A percentile compares a stretch with the other conserved stretches of the same genome.
Conservation (phyloP, 2,888 invertebrate species). For the Druceiella hillmani region DNA sequence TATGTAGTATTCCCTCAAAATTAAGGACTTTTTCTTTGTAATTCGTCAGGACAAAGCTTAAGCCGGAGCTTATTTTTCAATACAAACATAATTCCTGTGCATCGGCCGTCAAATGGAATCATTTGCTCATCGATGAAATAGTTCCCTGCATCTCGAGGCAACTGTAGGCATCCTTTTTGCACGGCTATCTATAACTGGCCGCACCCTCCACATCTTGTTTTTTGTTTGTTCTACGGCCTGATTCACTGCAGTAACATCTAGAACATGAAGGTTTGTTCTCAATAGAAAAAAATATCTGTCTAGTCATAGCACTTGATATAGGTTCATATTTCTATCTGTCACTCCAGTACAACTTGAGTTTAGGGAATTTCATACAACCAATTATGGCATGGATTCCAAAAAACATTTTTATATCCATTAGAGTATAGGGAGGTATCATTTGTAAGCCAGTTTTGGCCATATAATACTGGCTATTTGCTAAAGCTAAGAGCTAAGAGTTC, state of each 20-base stretch:
- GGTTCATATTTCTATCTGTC: conserved; percentile 12
- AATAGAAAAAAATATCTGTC: conserved; percentile 21
- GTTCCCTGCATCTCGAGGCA: conserved; percentile 20
- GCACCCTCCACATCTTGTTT: conserved; percentile 23
- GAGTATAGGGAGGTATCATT: no score
- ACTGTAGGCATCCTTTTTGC: conserved; percentile 22
- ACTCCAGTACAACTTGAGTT: conserved; percentile 20
- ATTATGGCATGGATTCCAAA: conserved; percentile 20
- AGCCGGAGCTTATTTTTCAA: no score
- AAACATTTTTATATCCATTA: conserved; percentile 13
- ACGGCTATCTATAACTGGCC: conserved; percentile 27
- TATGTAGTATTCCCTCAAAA: no score
- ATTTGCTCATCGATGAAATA: conserved; percentile 28
- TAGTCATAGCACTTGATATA: conserved; percentile 19
- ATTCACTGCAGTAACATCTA: conserved; percentile 17
- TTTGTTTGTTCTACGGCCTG: conserved; percentile 13
- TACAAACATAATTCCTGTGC: no score
- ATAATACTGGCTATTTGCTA: conserved; percentile 12
- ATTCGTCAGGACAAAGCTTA: no score
- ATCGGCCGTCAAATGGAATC: no score
- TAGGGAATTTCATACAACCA: conserved; percentile 18
- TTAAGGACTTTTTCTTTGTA: no score
- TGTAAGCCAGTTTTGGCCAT: no score
- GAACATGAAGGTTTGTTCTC: conserved; percentile 20
- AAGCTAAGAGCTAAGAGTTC: conserved; percentile 9